phyloP scores from a whole-genome alignment of 2,113 vertebrate genomes.

The Seriola aureovittata region DNA sequence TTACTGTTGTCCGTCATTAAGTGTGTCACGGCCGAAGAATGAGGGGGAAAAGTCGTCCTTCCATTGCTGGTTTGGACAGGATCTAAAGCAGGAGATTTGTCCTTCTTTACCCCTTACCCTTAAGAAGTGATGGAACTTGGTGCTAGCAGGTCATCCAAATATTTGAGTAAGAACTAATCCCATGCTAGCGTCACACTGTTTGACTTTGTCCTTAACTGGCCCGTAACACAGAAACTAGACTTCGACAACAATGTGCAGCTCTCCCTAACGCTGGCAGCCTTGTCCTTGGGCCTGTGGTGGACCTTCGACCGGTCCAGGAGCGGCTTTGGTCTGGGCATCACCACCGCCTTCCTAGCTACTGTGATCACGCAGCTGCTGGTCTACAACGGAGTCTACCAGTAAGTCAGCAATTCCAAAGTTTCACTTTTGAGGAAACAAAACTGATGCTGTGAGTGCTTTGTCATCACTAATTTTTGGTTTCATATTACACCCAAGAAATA shows the following conservation, averaged over 20 bases:
- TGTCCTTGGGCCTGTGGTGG: slow-evolving; percentile 98
- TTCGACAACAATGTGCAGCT: slow-evolving; percentile 97
- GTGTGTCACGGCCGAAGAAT: neutral
- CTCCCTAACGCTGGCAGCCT: slow-evolving; percentile 93
- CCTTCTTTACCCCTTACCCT: neutral
- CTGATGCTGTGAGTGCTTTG: neutral
- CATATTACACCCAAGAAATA: neutral
- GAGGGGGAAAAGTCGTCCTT: neutral
- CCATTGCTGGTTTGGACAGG: neutral
- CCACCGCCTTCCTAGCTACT: slow-evolving; percentile 95
- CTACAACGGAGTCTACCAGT: slow-evolving; percentile 98
- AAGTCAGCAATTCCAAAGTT: slow-evolving; percentile 75
- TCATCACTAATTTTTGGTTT: slow-evolving; percentile 1
- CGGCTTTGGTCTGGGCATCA: slow-evolving; percentile 94
- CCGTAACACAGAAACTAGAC: slow-evolving; percentile 91
- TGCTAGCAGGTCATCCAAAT: slow-evolving; percentile 32
- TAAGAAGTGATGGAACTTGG: neutral
- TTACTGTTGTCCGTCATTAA: neutral
- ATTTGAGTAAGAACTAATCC: slow-evolving; percentile 38
- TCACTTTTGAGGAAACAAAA: neutral
- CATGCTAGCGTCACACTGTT: neutral
- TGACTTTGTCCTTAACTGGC: slow-evolving; percentile 65
- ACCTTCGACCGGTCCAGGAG: slow-evolving; percentile 96
- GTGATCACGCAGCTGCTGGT: slow-evolving; percentile 94
- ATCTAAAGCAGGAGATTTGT: neutral